Evolutionary conservation across 2,113 vertebrate species (phyloP).

Genomic region (Chamaetylas fuelleborni): DNA sequence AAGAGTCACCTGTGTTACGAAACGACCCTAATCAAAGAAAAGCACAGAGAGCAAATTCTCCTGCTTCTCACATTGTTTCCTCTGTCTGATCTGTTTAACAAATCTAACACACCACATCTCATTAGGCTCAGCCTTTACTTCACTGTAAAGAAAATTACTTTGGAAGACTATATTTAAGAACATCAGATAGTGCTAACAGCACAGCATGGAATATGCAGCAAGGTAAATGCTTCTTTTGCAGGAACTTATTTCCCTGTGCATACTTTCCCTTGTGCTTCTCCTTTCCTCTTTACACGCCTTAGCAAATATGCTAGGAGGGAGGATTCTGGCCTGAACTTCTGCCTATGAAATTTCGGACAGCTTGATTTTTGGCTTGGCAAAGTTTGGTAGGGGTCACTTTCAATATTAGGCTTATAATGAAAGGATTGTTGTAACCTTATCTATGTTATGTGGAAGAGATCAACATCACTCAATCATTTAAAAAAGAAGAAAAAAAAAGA

Average conservation of each 20-base stretch:
- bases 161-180: not conserved
- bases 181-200: not conserved
- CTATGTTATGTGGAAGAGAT: conserved; percentile 34
- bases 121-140: not conserved
- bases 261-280: not conserved
- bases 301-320: not conserved
- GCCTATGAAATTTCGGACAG: conserved; percentile 38
- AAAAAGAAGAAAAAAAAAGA: not conserved
- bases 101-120: conserved; percentile 5
- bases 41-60: not conserved
- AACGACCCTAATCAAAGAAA: conserved; percentile 7
- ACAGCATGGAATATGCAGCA: not conserved
- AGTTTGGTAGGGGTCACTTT: not conserved
- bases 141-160: not conserved
- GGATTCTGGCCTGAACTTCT: conserved; percentile 9
- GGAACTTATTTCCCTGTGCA: not conserved
- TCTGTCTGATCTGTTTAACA: conserved; percentile 3
- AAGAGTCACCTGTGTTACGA: not conserved
- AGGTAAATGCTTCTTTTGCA: not conserved
- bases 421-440: conserved; percentile 56
- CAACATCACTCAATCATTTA: not conserved
- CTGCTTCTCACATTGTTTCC: not conserved
- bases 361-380: conserved; percentile 25
- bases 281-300: conserved; percentile 19
- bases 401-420: conserved; percentile 43